Base-by-base conservation (phyloP, 2,888 invertebrate genomes). In the Eulithis prunata region DNA sequence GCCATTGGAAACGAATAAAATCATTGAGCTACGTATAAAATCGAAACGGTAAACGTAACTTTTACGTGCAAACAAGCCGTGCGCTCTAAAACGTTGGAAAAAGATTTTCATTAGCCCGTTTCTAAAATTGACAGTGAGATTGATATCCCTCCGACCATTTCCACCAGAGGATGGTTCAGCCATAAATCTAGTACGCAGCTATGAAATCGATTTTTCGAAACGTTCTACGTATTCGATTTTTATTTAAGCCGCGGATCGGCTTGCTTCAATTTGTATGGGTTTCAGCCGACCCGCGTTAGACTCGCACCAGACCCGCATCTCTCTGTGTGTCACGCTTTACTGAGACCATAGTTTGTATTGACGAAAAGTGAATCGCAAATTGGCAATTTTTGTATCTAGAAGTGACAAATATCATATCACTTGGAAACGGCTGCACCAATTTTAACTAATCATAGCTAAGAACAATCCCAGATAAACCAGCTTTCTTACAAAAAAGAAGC, bases 101-200 rank as follows among this genome's bases (percentile, higher is more conserved):
- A 43, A 54, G 28, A 45, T 63, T 67, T 67, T 71, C 68, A 69
- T 71, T 69, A 71, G 60, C 54, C 66, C 61, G 66, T 59, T 68
- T 65, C 66, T 56, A 47, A 65, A 69, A 69, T 65, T 71, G 66
- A 68, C 68, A 67, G 61, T 57, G 32, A 59, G 69, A 72, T 70
- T 59, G 71, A 72, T 72, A 64, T 46, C 64, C 62, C 62, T 46
- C 64, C 62, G 63, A 32, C 69, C 66, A 64, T 69, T 71, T 62
- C 64, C 64, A 61, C 62, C 47, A 65, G 66, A 68, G 69, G 72
- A 71, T 72, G 71, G 69, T 53, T 62, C 59, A 43, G 59, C 66
- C 14, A 73, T 73, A 73, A 73, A 73, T 71, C 65, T 13, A 8
- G 8, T 65, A 41, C 51, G 21, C 21, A 21, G 21, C 21, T 21